Conservation (phyloP, 92 coral and sea anemone genomes). For the Zoanthus solanderi region DNA sequence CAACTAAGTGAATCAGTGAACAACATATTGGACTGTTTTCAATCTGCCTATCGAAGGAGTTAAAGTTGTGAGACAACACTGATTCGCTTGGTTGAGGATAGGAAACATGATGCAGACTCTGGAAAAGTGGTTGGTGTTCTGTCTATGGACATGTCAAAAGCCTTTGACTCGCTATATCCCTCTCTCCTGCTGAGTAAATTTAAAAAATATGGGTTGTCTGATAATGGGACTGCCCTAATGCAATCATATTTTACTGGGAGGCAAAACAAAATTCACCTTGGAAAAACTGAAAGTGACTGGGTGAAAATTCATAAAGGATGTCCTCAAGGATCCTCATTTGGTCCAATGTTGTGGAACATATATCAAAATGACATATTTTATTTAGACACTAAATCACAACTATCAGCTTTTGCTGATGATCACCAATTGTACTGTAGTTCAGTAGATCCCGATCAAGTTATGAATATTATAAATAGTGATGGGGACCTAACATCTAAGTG, state of each 20-base stretch:
- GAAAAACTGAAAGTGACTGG: slow-evolving; percentile 38
- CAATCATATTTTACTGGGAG: slow-evolving; percentile 54
- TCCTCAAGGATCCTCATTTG: slow-evolving; percentile 72
- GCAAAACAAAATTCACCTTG: slow-evolving; percentile 39
- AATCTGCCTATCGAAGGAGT: slow-evolving; percentile 51
- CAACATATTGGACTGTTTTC: slow-evolving; percentile 36
- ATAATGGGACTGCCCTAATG: slow-evolving; percentile 33
- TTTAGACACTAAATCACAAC: slow-evolving; percentile 57
- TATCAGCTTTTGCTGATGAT: slow-evolving; percentile 76
- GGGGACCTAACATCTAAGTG: slow-evolving; percentile 60
- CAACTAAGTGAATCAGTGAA: slow-evolving; percentile 33
- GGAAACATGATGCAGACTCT: slow-evolving; percentile 53
- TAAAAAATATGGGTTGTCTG: slow-evolving; percentile 57
- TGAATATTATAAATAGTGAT: slow-evolving; percentile 28
- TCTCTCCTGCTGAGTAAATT: slow-evolving; percentile 59
- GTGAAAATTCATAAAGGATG: slow-evolving; percentile 50
- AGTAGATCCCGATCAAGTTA: slow-evolving; percentile 28
- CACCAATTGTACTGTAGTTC: slow-evolving; percentile 64
- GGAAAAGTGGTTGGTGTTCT: slow-evolving; percentile 49
- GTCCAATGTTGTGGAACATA: slow-evolving; percentile 68
- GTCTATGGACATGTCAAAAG: slow-evolving; percentile 62
- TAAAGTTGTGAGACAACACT: slow-evolving; percentile 67
- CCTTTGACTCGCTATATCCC: slow-evolving; percentile 74
- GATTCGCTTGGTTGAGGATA: slow-evolving; percentile 64
- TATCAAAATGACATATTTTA: slow-evolving; percentile 75